phyloP scores from a whole-genome alignment of 2,888 invertebrate species.

The Baronia brevicornis region DNA sequence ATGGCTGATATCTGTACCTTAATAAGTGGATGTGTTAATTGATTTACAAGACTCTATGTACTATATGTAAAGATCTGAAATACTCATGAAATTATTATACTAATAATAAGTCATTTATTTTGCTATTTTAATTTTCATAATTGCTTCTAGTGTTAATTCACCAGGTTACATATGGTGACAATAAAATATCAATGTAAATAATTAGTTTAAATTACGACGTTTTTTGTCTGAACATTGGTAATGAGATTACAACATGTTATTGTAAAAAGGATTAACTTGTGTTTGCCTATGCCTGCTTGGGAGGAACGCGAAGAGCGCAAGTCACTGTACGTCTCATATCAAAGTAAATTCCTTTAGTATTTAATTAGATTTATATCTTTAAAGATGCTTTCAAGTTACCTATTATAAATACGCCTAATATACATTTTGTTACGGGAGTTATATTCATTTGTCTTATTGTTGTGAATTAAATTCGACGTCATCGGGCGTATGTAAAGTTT shows the following conservation, averaged over 20 bases:
- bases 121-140: slow-evolving; percentile 16
- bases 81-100: slow-evolving; percentile 5
- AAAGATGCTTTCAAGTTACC: slow-evolving; percentile 26
- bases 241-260: too few species aligned
- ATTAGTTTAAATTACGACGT: slow-evolving; percentile 52
- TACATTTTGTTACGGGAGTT: slow-evolving; percentile 14
- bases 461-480: slow-evolving; percentile 29
- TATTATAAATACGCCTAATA: slow-evolving; percentile 23
- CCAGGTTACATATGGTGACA: slow-evolving; percentile 67
- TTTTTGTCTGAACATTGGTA: slow-evolving; percentile 36
- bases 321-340: slow-evolving; percentile 49
- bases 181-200: slow-evolving; percentile 72
- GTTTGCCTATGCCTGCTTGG: slow-evolving; percentile 21
- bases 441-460: slow-evolving; percentile 18
- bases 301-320: slow-evolving; percentile 23
- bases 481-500: slow-evolving; percentile 40
- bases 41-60: slow-evolving; percentile 10
- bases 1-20: slow-evolving; percentile 16
- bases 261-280: too few species aligned
- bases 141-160: slow-evolving; percentile 43
- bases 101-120: slow-evolving; percentile 13
- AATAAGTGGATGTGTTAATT: slow-evolving; percentile 8
- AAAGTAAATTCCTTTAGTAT: slow-evolving; percentile 38
- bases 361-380: slow-evolving; percentile 30
- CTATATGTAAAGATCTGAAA: slow-evolving; percentile 10